Evolutionary conservation across 2,888 invertebrate genomes (phyloP).

Genomic region (Ramazzottius varieornatus): DNA sequence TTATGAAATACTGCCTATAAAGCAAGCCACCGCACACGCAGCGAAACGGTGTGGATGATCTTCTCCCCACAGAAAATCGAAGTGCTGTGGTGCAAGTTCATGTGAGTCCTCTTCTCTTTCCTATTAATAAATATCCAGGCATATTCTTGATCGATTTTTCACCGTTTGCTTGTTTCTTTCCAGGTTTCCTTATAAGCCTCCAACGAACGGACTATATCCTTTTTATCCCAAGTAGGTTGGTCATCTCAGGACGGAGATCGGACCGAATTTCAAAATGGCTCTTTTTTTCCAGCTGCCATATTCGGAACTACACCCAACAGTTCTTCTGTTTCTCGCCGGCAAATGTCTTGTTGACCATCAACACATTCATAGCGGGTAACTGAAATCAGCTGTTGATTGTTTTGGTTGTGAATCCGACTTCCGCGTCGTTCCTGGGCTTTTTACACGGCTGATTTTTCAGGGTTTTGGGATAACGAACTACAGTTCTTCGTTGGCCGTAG

Average conservation of each 20-base stretch:
- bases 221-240: neutral
- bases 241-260: too few species aligned
- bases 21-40: neutral
- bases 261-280: neutral
- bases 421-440: too few species aligned
- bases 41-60: neutral
- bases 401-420: too few species aligned
- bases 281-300: neutral
- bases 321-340: neutral
- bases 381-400: too few species aligned
- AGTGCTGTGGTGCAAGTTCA: neutral
- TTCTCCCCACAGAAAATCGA: neutral
- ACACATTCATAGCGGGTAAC: neutral
- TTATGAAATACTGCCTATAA: neutral
- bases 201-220: neutral
- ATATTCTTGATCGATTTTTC: too few species aligned
- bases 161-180: too few species aligned
- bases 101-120: too few species aligned
- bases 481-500: neutral
- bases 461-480: neutral
- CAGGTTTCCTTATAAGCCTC: constrained; percentile 1
- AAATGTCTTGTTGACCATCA: neutral
- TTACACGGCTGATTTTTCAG: too few species aligned
- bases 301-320: neutral
- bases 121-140: too few species aligned